Evolutionary conservation across 2,888 invertebrate genomes (phyloP).

Genomic region (Orchesella flavescens): DNA sequence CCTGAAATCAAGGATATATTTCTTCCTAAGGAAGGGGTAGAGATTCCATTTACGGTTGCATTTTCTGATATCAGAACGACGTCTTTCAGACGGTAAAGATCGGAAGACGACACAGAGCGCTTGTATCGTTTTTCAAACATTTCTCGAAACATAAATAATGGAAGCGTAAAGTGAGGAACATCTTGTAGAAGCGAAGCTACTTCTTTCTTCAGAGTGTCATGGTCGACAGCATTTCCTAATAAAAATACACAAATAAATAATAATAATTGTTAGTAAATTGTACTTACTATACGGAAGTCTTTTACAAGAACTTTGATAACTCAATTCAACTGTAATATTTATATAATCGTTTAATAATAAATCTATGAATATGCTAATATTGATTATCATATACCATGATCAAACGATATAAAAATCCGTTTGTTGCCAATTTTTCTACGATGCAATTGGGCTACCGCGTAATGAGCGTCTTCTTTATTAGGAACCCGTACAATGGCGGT

Average conservation of each 20-base stretch:
- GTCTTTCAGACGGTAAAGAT: constrained; percentile 81
- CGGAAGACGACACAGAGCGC: constrained; percentile 78
- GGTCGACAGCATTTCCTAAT: constrained; percentile 55
- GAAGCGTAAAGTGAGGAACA: constrained; percentile 83
- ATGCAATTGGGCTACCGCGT: constrained; percentile 87
- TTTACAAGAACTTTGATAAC: too few species aligned
- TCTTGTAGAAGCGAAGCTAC: constrained; percentile 84
- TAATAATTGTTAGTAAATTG: background rate
- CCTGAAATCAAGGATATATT: constrained; percentile 65
- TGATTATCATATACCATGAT: constrained; percentile 75
- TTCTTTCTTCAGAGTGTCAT: constrained; percentile 73
- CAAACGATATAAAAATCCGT: constrained; percentile 84
- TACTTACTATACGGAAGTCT: too few species aligned
- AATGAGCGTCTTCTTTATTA: constrained; percentile 80
- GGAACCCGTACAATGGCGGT: constrained; percentile 83
- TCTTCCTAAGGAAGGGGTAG: constrained; percentile 58
- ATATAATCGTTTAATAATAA: background rate
- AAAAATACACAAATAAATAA: constrained; percentile 8
- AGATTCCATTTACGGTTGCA: constrained; percentile 40
- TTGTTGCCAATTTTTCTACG: constrained; percentile 87
- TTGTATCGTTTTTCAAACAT: constrained; percentile 87
- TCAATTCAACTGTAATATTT: too few species aligned
- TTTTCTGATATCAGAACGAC: constrained; percentile 76
- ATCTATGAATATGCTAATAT: background rate
- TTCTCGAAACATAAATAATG: constrained; percentile 87